phyloP scores from a whole-genome alignment of 1,140 invertebrate genomes.

The Orchesella cincta region DNA sequence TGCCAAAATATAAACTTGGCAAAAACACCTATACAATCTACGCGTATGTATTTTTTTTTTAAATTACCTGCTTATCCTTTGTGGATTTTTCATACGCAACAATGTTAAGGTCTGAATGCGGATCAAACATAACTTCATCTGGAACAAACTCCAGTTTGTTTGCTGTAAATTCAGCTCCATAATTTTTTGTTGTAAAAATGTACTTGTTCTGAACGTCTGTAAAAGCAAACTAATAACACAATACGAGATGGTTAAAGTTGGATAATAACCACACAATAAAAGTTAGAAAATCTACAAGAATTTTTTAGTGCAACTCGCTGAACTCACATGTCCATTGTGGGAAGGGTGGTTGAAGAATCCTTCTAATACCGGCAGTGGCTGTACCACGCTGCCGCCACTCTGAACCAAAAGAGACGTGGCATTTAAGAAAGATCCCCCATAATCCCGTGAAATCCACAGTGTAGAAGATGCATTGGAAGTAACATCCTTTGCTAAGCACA shows the following conservation, averaged over 20 bases:
- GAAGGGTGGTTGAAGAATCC: slow-evolving; percentile 82
- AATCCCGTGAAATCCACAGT: slow-evolving; percentile 82
- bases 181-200: slow-evolving; percentile 74
- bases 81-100: slow-evolving; percentile 74
- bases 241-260: too few species aligned
- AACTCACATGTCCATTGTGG: slow-evolving; percentile 69
- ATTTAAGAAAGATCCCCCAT: slow-evolving; percentile 76
- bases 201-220: slow-evolving; percentile 75
- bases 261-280: too few species aligned
- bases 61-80: slow-evolving; percentile 65
- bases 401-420: slow-evolving; percentile 65
- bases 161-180: slow-evolving; percentile 67
- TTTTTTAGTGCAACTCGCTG: too few species aligned
- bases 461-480: slow-evolving; percentile 63
- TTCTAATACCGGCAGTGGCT: slow-evolving; percentile 65
- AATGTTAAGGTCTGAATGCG: slow-evolving; percentile 64
- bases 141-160: slow-evolving; percentile 71
- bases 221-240: slow-evolving; percentile 75
- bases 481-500: slow-evolving; percentile 75
- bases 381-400: slow-evolving; percentile 50
- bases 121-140: slow-evolving; percentile 73
- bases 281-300: slow-evolving; percentile 28
- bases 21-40: slow-evolving; percentile 30
- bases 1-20: too few species aligned
- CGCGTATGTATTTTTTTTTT: slow-evolving; percentile 32